These are phyloP conservation scores for Antheraea yamamai DNA, from an alignment of 2,888 invertebrate species.

Conservation along the genomic window DNA sequence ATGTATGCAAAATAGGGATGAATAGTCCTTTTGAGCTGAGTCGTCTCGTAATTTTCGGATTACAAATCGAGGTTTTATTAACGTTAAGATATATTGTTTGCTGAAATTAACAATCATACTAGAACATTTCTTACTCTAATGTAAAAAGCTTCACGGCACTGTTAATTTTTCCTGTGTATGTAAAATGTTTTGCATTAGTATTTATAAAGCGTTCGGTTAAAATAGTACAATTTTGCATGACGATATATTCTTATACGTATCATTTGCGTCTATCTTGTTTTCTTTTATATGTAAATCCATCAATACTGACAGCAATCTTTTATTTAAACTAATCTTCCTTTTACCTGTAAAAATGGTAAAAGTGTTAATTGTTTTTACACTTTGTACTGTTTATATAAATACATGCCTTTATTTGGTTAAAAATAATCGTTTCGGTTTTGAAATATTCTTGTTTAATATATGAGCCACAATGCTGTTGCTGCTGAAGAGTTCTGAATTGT, in stretches of 20 bases:
- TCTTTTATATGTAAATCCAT: neutral
- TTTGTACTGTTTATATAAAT: neutral
- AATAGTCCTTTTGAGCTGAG: neutral
- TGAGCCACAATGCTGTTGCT: neutral
- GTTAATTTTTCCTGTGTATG: too few species aligned
- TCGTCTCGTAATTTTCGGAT: neutral
- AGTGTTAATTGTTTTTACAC: constrained; percentile 8
- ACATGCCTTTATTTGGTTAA: neutral
- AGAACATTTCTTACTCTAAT: too few species aligned
- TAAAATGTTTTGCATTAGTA: too few species aligned
- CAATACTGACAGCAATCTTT: neutral
- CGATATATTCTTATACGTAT: neutral
- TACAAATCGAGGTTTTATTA: too few species aligned
- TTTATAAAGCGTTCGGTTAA: too few species aligned
- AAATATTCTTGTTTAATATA: neutral
- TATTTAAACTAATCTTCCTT: neutral
- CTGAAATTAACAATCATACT: too few species aligned
- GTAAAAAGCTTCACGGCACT: too few species aligned
- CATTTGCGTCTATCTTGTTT: neutral
- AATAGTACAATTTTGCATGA: too few species aligned
- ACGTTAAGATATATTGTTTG: too few species aligned
- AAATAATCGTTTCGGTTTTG: neutral
- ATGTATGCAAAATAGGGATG: neutral
- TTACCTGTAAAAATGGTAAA: neutral
- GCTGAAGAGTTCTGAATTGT: neutral